Base-by-base conservation (phyloP, 2,797 vertebrate species). In the Cebuella pygmaea region DNA sequence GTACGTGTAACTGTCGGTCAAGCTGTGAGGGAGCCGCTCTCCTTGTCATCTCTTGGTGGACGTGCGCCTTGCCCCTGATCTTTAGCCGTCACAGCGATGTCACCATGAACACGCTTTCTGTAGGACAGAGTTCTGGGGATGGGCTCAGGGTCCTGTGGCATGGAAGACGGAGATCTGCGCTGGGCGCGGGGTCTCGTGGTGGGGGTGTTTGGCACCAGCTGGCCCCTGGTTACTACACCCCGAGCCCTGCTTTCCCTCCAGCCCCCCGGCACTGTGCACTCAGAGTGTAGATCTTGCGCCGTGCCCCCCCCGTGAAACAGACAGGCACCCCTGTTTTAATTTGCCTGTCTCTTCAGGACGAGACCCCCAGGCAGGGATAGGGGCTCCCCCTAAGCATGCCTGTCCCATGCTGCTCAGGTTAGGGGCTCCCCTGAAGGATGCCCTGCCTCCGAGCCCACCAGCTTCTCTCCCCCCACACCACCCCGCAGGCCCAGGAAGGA, bases 401-500 rank as follows among this genome's bases (percentile, higher is more conserved):
- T 4, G 61, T 33, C 61, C 30, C 30, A 7, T 7, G 1, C 61
- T 33, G 61, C 61, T 33, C 61, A 33, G 61, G 61, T 55, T 64
- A 17, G 61, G 30, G 61, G 61, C 61, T 64, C 61, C 61, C 30
- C 61, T 7, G 14, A 8, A 8, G 61, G 14, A 64, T 4, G 30
- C 61, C 61, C 61, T 0, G 6, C 61, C 61, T 33, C 30, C 4
- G 14, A 64, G 61, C 57, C 82, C 55, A 6, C 46, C 24, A 0
- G 1, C 50, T 9, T 59, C 0, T 96, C 96, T 98, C 81, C 52
- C 50, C 50, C 80, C 61, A 41, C 19, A 8, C 52, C 19, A 8
- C 52, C 20, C 97, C 41, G 0, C 98, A 99, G 99, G 98, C 96
- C 99, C 81, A 96, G 98, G 50, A 98, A 98, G 86, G 99, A 99